Evolutionary conservation across 2,888 invertebrate genomes (phyloP).

Genomic region (Oscheius sp.): DNA sequence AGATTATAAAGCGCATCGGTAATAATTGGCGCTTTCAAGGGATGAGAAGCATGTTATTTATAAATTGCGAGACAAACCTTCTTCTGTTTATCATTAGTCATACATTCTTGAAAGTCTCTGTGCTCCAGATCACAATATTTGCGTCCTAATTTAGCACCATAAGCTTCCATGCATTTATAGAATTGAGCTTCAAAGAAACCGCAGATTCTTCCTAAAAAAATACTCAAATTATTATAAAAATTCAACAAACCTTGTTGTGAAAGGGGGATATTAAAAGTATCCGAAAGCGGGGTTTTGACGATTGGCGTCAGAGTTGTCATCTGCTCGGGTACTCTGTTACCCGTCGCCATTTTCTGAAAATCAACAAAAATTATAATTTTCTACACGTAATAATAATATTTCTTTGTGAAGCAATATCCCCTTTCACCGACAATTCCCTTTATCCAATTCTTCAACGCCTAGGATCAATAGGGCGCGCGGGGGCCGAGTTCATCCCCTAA

Average conservation of each 20-base stretch:
- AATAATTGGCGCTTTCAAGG: not conserved
- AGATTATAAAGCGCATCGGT: too few species aligned
- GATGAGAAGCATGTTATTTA: not conserved
- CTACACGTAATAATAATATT: not conserved
- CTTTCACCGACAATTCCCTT: not conserved
- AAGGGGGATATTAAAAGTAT: constrained; percentile 60
- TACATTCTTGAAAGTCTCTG: constrained; percentile 70
- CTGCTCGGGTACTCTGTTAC: constrained; percentile 61
- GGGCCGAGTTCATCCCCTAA: not conserved
- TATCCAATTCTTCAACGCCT: not conserved
- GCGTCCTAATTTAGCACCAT: constrained; percentile 69
- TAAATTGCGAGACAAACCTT: constrained; percentile 41
- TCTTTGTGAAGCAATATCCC: not conserved
- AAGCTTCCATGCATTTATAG: constrained; percentile 71
- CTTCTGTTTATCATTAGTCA: constrained; percentile 66
- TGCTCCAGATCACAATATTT: constrained; percentile 72
- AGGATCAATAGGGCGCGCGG: constrained; percentile 17
- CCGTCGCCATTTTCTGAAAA: constrained; percentile 56
- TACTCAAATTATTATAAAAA: not conserved
- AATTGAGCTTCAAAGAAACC: constrained; percentile 72
- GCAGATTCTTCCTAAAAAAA: constrained; percentile 54
- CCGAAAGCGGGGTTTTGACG: constrained; percentile 60
- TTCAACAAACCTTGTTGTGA: constrained; percentile 58
- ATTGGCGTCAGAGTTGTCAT: constrained; percentile 57
- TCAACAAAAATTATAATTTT: not conserved